These are phyloP conservation scores for Amiota minor DNA, from an alignment of 2,888 invertebrate species.

Conservation along the genomic window DNA sequence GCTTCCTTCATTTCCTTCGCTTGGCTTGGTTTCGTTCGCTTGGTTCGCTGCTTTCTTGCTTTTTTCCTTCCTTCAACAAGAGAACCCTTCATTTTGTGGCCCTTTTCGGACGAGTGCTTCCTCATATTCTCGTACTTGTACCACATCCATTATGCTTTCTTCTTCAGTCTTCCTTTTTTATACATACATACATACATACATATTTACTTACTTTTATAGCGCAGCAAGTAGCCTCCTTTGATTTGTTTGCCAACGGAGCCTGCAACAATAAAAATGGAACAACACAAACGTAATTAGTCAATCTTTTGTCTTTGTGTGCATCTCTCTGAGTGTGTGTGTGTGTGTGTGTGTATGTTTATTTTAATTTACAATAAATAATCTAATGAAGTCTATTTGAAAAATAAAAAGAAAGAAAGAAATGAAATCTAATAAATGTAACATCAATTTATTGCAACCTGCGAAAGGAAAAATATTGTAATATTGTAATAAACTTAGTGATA, in stretches of 20 bases:
- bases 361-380: background rate
- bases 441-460: background rate
- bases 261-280: constrained; percentile 57
- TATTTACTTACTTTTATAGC: constrained; percentile 86
- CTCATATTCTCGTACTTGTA: background rate
- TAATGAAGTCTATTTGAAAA: background rate
- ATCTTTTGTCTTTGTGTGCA: background rate
- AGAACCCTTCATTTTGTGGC: constrained; percentile 5
- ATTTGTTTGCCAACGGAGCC: constrained; percentile 81
- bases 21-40: background rate
- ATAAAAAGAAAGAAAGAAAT: background rate
- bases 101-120: constrained; percentile 1
- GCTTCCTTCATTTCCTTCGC: background rate
- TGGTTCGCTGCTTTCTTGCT: background rate
- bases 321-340: background rate
- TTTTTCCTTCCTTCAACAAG: background rate
- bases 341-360: background rate
- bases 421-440: background rate
- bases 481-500: background rate
- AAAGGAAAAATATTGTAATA: background rate
- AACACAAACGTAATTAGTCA: constrained; percentile 4
- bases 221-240: constrained; percentile 83
- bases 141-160: background rate
- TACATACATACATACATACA: no score
- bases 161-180: background rate